phyloP scores from a whole-genome alignment of 2,113 vertebrate genomes.

The Cricetomys ansorgei region DNA sequence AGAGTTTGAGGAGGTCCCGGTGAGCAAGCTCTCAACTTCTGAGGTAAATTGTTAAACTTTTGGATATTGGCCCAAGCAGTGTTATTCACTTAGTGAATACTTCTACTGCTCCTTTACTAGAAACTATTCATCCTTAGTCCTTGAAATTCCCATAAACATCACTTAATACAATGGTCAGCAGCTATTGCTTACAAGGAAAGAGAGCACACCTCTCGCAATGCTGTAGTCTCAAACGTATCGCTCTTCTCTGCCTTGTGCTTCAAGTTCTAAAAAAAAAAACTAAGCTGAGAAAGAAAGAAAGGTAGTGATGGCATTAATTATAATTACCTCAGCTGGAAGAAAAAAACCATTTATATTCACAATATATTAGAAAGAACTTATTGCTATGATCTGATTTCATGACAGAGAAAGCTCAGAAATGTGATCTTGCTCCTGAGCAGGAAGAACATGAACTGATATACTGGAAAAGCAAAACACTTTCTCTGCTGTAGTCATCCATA shows the following conservation, averaged over 20 bases:
- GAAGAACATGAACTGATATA: conserved; percentile 33
- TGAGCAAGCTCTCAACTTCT: not conserved
- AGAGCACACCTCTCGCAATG: not conserved
- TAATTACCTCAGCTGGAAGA: not conserved
- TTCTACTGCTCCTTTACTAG: not conserved
- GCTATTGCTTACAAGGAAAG: not conserved
- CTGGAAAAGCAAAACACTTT: not conserved
- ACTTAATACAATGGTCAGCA: not conserved
- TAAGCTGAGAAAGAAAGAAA: not conserved
- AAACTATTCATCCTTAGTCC: not conserved
- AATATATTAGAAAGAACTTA: not conserved
- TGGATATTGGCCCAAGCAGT: not conserved
- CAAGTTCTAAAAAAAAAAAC: not conserved
- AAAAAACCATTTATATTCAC: not conserved
- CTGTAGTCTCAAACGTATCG: not conserved
- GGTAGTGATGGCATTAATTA: not conserved
- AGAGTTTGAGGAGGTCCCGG: not conserved
- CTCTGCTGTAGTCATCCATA: not conserved
- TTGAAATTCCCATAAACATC: not conserved
- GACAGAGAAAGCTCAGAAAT: not conserved
- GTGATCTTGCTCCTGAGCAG: not conserved
- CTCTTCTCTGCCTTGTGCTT: not conserved
- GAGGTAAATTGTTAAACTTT: not conserved
- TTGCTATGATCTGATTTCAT: not conserved
- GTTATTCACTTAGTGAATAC: not conserved